Base-by-base conservation (phyloP, 1,140 invertebrate genomes). In the Tetragonula clypearis region DNA sequence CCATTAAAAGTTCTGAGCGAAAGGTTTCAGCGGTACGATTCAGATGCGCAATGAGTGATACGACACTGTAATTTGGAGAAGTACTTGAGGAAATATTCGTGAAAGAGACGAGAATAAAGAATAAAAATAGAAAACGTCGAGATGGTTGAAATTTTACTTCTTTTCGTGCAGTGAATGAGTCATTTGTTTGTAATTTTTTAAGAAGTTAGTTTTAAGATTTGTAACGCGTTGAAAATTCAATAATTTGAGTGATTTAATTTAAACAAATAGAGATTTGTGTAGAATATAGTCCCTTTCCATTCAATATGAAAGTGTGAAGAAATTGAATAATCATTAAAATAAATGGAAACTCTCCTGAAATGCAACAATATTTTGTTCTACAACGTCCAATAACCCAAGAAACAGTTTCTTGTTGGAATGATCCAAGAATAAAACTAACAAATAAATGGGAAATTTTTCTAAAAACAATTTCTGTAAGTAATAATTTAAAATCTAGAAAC, bases 1-100 rank as follows among this genome's bases (percentile, higher is more conserved):
- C 26, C 15, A 86, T 86, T 68, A 82, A 82, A 87, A 86, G 41
- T 87, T 87, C 26, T 14, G 23, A 17, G 6, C 1, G 53, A 21
- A 6, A 23, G 14, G 11, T 41, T 71, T 14, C 26, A 17, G 30
- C 9, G 8, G 6, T 11, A 26, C 58, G 21, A 23, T n/a, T 0
- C 6, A 11, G 84, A 87, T 86, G 56, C 75, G 68, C 79, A 78
- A 87, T 75, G 69, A 69, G 19, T 55, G n/a, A 11, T 6, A 3
- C 55, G 26, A 79, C 55, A 49, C n/a, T 49, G 80, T 19, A 26
- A 71, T 82, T 21, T 26, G 56, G 0, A 9, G 5, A 12, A 26
- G 49, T 26, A 72, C 49, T 86, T n/a, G n/a, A 14, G 14, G 68
- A 78, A 75, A 72, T 21, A n/a, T 11, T 12, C 6, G 19, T 0